A percentile compares a stretch with the other conserved stretches of the same genome.
Conservation (phyloP, 2,797 vertebrate genomes). For the Rhinatrema bivittatum region DNA sequence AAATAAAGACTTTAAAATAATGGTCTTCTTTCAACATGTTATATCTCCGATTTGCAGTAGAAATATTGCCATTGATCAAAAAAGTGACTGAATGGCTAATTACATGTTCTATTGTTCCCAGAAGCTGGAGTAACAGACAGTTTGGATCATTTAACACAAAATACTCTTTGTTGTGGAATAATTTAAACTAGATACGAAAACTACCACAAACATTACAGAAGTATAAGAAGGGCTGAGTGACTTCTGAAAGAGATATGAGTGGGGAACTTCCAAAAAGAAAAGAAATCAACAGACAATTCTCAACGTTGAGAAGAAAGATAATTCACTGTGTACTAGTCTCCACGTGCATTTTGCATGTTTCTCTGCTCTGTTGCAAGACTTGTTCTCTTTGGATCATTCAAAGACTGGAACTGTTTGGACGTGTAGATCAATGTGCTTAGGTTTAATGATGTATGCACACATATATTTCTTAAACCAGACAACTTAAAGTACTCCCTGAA, state of each 20-base stretch:
- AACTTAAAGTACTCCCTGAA: background rate
- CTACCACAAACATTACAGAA: no score
- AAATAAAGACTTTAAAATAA: background rate
- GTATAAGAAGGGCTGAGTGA: no score
- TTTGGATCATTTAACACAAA: slow-evolving; percentile 19
- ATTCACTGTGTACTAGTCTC: no score
- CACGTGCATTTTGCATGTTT: no score
- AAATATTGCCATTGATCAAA: slow-evolving; percentile 9
- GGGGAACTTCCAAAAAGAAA: no score
- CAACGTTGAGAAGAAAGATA: no score
- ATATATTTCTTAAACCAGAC: background rate
- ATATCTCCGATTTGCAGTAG: slow-evolving; percentile 2
- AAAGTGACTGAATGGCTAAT: slow-evolving; percentile 9
- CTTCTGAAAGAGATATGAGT: no score
- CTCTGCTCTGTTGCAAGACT: no score
- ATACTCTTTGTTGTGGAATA: background rate
- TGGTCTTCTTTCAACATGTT: slow-evolving; percentile 9
- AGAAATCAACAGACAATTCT: no score
- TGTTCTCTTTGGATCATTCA: no score
- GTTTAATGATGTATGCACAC: background rate
- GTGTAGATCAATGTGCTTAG: slow-evolving; percentile 7
- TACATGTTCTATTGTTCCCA: slow-evolving; percentile 12
- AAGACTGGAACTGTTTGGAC: no score
- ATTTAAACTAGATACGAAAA: no score
- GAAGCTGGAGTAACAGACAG: slow-evolving; percentile 8